Evolutionary conservation across 2,113 vertebrate genomes (phyloP), one percentile per base, ranked within the genome.

Genomic region (Mirza zaza): DNA sequence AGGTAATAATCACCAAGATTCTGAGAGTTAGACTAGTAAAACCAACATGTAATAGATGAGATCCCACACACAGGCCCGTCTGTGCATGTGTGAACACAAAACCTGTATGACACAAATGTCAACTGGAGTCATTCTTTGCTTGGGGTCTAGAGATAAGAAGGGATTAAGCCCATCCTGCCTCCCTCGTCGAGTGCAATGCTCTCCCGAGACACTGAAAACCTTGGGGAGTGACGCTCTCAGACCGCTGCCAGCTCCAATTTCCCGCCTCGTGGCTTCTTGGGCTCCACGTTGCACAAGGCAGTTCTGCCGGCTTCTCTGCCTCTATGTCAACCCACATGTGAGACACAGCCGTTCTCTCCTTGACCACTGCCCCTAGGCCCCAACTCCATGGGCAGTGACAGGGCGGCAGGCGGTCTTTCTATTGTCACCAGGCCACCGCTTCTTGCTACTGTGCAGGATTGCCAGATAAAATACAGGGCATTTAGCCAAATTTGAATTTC

Each of bases 161-260:
- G 55, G 55, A 39, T 45, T 23, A 39, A 34, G 17, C 5, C 50
- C 8, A 3, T 7, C 27, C 59, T 0, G 2, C 61, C 70, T 52
- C 45, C 42, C 11, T 20, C 0, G 4, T 57, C 45, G 14, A 89
- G n/a, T 25, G 32, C 4, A 8, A 3, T 0, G 6, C 36, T 89
- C 17, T 6, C 27, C n/a, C 2, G 8, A 29, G 39, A 45, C 17
- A 8, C 70, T 13, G 45, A 81, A 25, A 81, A 4, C 36, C 10
- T 32, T 55, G 20, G 3, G 18, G 5, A 14, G 17, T 0, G 13
- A 34, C 0, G 29, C 18, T 67, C 42, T n/a, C 1, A 3, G 36
- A 55, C 5, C 45, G 50, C 18, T 7, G 0, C 61, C 23, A 1
- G 3, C 48, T 81, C 13, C 23, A 55, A 1, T 27, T 23, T 87